Base-by-base conservation (phyloP, 2,113 vertebrate species). In the Dipodomys stephensi region DNA sequence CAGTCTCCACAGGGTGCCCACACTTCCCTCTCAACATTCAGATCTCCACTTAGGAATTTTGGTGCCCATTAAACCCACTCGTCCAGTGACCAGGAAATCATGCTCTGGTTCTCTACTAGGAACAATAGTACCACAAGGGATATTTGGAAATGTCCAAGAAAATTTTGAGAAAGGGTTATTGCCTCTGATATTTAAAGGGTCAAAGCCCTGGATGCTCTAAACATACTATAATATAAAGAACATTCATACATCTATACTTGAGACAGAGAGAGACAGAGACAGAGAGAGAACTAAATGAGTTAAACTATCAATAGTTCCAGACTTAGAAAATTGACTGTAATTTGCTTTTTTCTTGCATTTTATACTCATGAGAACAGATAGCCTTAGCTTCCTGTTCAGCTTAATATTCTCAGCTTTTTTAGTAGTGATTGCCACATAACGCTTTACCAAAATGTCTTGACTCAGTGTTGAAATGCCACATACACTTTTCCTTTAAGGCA, bases 381-480 rank as follows among this genome's bases (percentile, higher is more conserved):
- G 0, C 0, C 53, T 44, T 27, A 6, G 4, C 28, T 9, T 60
- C 22, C 25, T 84, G 1, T 11, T 87, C n/a, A 20, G 0, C 16
- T 15, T 69, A 62, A 11, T 12, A 67, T 62, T 92, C 23, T 22
- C 18, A 27, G 22, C 16, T 84, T 25, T 90, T 65, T 79, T 77
- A 85, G 30, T 57, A 73, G 84, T 84, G 77, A 39, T 25, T 53
- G 22, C 7, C 30, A 69, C 11, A 80, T 19, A 78, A 68, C 86
- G 4, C 60, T 82, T 92, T 72, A 30, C 65, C 65, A 72, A 2
- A 80, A 77, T 83, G 2, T 90, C 49, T 92, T 94, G 88, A 74
- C 65, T 44, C 28, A 68, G 53, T 65, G 27, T 60, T 35, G 80
- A 28, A 71, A 83, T 77, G 28, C 15, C 28, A 80, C 13, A 5